Conservation (phyloP, 2,797 vertebrate species). For the Syngnathus acus region DNA sequence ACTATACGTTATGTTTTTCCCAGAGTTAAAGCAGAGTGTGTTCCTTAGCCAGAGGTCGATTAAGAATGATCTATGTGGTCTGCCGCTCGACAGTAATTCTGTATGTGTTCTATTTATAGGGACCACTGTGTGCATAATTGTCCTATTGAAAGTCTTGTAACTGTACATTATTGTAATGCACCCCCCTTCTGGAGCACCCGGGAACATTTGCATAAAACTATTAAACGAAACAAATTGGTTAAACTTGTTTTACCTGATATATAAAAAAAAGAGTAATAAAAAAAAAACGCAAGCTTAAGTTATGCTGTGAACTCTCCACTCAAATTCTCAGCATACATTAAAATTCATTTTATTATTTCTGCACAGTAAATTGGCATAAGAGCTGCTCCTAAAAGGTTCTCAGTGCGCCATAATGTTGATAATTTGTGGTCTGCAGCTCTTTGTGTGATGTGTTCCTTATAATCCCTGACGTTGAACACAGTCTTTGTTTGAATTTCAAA, state of each 20-base stretch:
- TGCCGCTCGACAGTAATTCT: conserved; percentile 4
- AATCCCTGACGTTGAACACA: background rate
- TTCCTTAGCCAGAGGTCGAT: conserved; percentile 1
- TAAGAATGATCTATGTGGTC: background rate
- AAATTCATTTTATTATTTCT: background rate
- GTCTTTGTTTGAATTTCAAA: too few species aligned
- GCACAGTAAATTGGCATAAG: background rate
- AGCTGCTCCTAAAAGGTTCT: background rate
- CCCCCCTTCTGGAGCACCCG: background rate
- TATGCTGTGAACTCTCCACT: background rate
- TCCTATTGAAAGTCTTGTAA: conserved; percentile 4
- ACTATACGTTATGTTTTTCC: background rate
- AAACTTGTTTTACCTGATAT: background rate
- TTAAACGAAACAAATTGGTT: background rate
- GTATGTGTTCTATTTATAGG: conserved; percentile 10
- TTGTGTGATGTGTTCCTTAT: background rate
- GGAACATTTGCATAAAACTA: conserved; percentile 9
- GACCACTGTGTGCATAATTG: conserved; percentile 5
- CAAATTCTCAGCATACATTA: background rate
- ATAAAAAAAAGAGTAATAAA: background rate
- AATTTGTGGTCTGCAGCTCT: background rate
- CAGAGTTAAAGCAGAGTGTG: background rate
- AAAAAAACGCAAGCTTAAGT: background rate
- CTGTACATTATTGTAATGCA: conserved; percentile 4
- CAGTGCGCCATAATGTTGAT: background rate